Percentiles rank a stretch among this genome's conserved stretches.
Evolutionary conservation across 2,888 invertebrate species (phyloP).

Genomic region (Pseudolycoriella hygida): DNA sequence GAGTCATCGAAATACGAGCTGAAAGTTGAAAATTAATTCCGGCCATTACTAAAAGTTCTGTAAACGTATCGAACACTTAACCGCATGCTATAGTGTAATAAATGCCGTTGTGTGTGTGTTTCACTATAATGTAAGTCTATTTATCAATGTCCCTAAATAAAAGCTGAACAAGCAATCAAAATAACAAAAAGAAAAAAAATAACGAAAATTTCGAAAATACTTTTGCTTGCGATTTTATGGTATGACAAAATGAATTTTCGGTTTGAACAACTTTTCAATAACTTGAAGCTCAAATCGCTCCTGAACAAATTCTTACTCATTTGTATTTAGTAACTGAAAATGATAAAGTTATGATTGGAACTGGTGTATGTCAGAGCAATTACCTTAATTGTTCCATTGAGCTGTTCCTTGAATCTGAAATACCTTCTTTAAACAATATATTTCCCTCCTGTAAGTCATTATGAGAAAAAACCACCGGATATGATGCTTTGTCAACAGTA

Average conservation of each 20-base stretch:
- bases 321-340: slow-evolving; percentile 10
- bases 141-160: no score
- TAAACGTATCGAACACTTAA: slow-evolving; percentile 2
- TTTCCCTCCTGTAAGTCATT: slow-evolving; percentile 87
- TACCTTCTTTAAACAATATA: slow-evolving; percentile 32
- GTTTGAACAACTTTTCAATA: not conserved
- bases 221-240: no score
- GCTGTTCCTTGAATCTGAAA: slow-evolving; percentile 3
- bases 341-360: slow-evolving; percentile 7
- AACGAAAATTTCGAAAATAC: no score
- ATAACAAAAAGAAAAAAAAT: no score
- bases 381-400: slow-evolving; percentile 11
- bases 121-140: no score
- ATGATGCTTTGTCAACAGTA: slow-evolving; percentile 37
- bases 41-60: not conserved
- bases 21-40: slow-evolving; percentile 4
- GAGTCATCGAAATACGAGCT: slow-evolving; percentile 11
- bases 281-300: not conserved
- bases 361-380: slow-evolving; percentile 9
- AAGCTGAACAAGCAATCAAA: no score
- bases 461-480: slow-evolving; percentile 84
- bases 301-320: not conserved
- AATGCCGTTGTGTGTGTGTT: slow-evolving; percentile 1
- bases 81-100: slow-evolving; percentile 5
- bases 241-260: no score